Base-by-base conservation (phyloP, 1,140 invertebrate species). In the Zaprionus inermis region DNA sequence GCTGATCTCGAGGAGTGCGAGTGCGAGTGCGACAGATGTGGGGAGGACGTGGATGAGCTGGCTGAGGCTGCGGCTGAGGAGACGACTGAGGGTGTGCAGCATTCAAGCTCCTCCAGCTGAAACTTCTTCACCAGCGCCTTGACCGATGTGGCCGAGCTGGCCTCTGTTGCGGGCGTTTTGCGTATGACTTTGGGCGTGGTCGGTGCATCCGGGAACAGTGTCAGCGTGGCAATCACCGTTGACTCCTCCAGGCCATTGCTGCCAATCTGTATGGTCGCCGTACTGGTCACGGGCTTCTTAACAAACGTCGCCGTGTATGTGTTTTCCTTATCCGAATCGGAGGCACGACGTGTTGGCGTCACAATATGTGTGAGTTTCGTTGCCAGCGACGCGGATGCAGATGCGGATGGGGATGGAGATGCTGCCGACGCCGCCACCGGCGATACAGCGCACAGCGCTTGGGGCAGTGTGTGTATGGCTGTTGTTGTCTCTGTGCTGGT, bases 131-230 rank as follows among this genome's bases (percentile, higher is more conserved):
- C 91, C 41, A 92, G 63, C 10, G 91, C 91, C 64, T 92, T 92
- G 0, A 92, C 91, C 18, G 89, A 91, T 0, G 91, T 92, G 34
- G 91, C 84, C 57, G 90, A 79, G 5, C 76, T 76, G 9, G 89
- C 64, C 36, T 92, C 91, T 12, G 88, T 75, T 28, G 80, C 73
- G 11, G 91, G 89, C 34, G 91, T 88, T 70, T 92, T 92, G 20
- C 90, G 84, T 65, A 88, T 91, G 60, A 94, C 94, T 92, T 94
- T 94, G 67, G 94, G 94, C 55, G 94, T 94, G 76, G 94, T 94
- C 72, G 94, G 94, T 28, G 94, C 94, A 84, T 94, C 94, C 30
- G 94, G 94, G 74, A 93, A 94, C 56, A 94, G 92, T 3, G 81
- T 84, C 30, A 88, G 60, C 5, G 85, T 91, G 46, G 82, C 83